These are phyloP conservation scores for Tyria jacobaeae DNA, from an alignment of 2,888 invertebrate species.

Conservation along the genomic window DNA sequence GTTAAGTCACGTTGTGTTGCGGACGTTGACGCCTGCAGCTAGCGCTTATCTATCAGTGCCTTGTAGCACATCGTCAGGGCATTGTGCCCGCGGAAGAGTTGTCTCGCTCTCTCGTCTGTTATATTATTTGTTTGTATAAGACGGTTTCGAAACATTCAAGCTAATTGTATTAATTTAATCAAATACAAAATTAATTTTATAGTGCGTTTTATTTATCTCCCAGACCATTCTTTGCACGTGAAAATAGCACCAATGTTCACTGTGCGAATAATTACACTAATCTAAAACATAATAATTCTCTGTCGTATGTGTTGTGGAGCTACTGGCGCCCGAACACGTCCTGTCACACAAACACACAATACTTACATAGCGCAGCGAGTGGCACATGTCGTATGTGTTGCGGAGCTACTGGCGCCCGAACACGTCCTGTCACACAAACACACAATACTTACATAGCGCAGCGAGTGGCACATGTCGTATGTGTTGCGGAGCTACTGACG, in stretches of 20 bases:
- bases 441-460: too few relatives aligned
- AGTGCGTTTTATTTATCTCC: conserved; percentile 31
- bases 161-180: conserved; percentile 48
- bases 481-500: too few relatives aligned
- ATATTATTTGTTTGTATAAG: conserved; percentile 37
- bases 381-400: too few relatives aligned
- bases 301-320: conserved; percentile 24
- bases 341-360: too few relatives aligned
- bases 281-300: too few relatives aligned
- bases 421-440: too few relatives aligned
- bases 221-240: neutral
- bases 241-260: too few relatives aligned
- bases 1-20: too few relatives aligned
- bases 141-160: conserved; percentile 38
- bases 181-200: conserved; percentile 43
- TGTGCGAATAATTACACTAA: neutral
- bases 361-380: too few relatives aligned
- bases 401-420: too few relatives aligned
- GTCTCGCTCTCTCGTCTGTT: conserved; percentile 43
- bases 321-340: conserved; percentile 59
- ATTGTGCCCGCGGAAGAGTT: conserved; percentile 25
- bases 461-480: too few relatives aligned
- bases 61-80: conserved; percentile 38
- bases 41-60: conserved; percentile 25
- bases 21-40: conserved; percentile 2